Evolutionary conservation across 2,888 invertebrate genomes (phyloP).

Genomic region (Drosophila putrida): DNA sequence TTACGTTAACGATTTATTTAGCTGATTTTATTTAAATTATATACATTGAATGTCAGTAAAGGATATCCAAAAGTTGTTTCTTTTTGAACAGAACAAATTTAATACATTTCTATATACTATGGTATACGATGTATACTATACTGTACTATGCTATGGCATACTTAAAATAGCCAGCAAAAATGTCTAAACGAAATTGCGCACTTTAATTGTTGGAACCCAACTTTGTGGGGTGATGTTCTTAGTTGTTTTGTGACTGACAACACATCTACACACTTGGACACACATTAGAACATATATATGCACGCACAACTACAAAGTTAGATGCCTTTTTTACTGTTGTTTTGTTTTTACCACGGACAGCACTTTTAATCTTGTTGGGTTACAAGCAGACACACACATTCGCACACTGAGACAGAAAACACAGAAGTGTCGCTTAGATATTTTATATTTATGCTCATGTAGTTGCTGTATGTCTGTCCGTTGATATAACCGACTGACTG

Average conservation of each 20-base stretch:
- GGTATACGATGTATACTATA: too few relatives aligned
- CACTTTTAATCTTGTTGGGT: slow-evolving; percentile 77
- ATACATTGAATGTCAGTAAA: too few relatives aligned
- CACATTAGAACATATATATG: background rate
- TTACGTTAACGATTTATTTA: too few relatives aligned
- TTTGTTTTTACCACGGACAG: slow-evolving; percentile 46
- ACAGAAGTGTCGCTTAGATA: slow-evolving; percentile 65
- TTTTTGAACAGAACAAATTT: too few relatives aligned
- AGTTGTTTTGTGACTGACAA: slow-evolving; percentile 18
- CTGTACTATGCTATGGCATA: slow-evolving; percentile 7
- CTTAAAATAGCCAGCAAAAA: slow-evolving; percentile 24
- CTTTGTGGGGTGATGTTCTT: slow-evolving; percentile 39
- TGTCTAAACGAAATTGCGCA: slow-evolving; percentile 60
- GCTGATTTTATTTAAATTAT: too few relatives aligned
- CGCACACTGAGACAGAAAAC: slow-evolving; percentile 21
- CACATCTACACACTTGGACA: background rate
- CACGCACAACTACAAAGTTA: slow-evolving; percentile 28
- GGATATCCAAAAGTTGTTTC: too few relatives aligned
- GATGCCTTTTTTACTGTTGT: slow-evolving; percentile 17
- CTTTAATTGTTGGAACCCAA: slow-evolving; percentile 71
- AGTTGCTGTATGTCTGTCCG: slow-evolving; percentile 35
- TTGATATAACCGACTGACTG: slow-evolving; percentile 67
- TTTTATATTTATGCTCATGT: slow-evolving; percentile 81
- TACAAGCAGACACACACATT: slow-evolving; percentile 28
- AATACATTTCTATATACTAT: background rate